Percentiles rank a stretch among this genome's conserved stretches.
These are phyloP conservation scores for Ormyrus rosae DNA, from an alignment of 2,888 invertebrate species.

Conservation along the genomic window DNA sequence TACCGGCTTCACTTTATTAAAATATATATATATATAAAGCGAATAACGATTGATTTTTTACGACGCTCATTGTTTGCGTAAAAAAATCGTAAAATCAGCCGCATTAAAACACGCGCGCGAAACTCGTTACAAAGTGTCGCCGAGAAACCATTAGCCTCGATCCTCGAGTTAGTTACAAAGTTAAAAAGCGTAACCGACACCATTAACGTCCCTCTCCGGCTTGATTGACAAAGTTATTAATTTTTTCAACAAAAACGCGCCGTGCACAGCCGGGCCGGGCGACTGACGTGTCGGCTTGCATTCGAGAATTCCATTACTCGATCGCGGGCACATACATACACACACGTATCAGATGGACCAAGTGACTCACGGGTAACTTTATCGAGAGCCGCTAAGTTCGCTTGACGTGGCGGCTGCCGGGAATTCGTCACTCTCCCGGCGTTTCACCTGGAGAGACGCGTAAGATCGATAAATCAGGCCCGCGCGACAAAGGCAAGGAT, in stretches of 20 bases:
- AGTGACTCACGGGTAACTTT: constrained; percentile 52
- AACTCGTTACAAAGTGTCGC: no score
- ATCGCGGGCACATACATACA: not conserved
- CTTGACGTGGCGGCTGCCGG: constrained; percentile 43
- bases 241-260: not conserved
- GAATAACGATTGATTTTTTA: no score
- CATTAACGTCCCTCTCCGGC: not conserved
- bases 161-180: no score
- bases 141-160: no score
- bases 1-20: no score
- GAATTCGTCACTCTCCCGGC: constrained; percentile 49
- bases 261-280: not conserved
- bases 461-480: constrained; percentile 47
- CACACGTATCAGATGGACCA: constrained; percentile 46
- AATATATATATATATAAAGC: no score
- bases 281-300: not conserved
- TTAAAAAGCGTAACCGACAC: no score
- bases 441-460: constrained; percentile 36
- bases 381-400: constrained; percentile 45
- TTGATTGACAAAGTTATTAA: constrained; percentile 21
- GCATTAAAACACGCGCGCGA: no score
- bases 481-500: constrained; percentile 21
- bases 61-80: no score
- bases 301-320: constrained; percentile 40
- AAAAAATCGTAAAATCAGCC: no score